These are phyloP conservation scores for Cephus pulcher DNA, from an alignment of 2,888 invertebrate species.

Conservation along the genomic window DNA sequence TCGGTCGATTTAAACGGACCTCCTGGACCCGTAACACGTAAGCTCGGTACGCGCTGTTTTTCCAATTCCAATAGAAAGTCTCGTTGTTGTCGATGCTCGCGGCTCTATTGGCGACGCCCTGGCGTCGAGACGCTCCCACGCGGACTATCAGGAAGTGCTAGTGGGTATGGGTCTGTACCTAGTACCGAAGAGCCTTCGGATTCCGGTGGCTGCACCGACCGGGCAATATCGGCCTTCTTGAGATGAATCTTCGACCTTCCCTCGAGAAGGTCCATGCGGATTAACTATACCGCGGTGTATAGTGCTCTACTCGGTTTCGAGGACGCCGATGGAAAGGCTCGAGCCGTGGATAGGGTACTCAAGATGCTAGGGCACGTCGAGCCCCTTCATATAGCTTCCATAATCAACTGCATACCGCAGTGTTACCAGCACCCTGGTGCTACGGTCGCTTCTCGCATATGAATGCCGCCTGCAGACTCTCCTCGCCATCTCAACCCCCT, in stretches of 20 bases:
- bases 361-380: constrained; percentile 66
- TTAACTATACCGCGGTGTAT: constrained; percentile 51
- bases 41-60: too few species aligned
- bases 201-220: too few species aligned
- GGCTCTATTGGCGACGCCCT: too few species aligned
- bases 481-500: constrained; percentile 13
- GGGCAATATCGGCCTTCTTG: constrained; percentile 47
- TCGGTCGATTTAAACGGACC: too few species aligned
- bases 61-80: too few species aligned
- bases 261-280: constrained; percentile 49
- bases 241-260: constrained; percentile 52
- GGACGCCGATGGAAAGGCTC: constrained; percentile 26
- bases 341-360: constrained; percentile 59
- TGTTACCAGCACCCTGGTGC: constrained; percentile 57
- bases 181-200: too few species aligned
- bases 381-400: constrained; percentile 66
- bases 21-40: too few species aligned
- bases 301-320: constrained; percentile 47
- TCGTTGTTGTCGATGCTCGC: too few species aligned
- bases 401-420: constrained; percentile 67
- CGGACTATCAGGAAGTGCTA: too few species aligned
- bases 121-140: too few species aligned
- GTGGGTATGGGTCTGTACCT: too few species aligned
- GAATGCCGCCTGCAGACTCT: constrained; percentile 53
- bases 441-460: constrained; percentile 57